phyloP scores from a whole-genome alignment of 2,888 invertebrate species.

The Stramonita haemastoma region DNA sequence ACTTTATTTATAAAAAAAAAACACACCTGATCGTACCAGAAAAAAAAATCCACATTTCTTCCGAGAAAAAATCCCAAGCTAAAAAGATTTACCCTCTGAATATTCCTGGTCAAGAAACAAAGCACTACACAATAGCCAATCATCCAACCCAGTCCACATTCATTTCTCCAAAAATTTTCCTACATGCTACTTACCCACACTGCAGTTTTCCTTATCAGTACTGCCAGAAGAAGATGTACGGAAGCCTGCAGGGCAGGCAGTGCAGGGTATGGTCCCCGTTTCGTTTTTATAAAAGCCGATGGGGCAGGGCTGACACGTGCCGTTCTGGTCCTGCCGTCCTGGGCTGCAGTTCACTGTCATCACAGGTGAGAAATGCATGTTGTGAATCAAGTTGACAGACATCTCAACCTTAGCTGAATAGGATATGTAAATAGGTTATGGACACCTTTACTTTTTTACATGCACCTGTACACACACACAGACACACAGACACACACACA shows the following conservation, averaged over 20 bases:
- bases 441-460: no score
- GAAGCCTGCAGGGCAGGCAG: conserved; percentile 43
- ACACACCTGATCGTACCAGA: no score
- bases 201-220: conserved; percentile 38
- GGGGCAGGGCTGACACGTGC: conserved; percentile 41
- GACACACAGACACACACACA: no score
- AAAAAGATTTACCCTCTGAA: not conserved
- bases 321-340: conserved; percentile 44
- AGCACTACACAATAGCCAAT: no score
- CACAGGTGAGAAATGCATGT: not conserved
- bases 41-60: no score
- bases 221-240: conserved; percentile 45
- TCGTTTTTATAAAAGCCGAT: conserved; percentile 48
- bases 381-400: no score
- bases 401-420: no score
- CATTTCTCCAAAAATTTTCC: no score
- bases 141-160: no score
- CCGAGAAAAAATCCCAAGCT: not conserved
- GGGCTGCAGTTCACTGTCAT: conserved; percentile 79
- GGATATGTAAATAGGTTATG: no score
- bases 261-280: conserved; percentile 45
- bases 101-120: not conserved
- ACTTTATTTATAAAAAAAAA: no score
- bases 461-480: no score
- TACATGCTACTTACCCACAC: conserved; percentile 39